Base-by-base conservation (phyloP, 2,888 invertebrate species). In the Dryococelus australis region DNA sequence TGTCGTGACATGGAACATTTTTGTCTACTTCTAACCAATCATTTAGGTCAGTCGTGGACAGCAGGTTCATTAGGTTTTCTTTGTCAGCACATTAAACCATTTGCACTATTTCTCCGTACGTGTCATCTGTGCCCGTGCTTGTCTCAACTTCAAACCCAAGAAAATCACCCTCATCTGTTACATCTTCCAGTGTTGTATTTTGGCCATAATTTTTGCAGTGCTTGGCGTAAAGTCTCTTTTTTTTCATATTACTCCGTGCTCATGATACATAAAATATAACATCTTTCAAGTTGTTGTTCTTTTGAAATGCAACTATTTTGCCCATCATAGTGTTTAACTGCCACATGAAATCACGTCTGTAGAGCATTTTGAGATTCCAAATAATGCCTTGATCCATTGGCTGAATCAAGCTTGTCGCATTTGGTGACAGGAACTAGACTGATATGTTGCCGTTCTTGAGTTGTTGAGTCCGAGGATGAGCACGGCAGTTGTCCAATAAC, bases 341-440 rank as follows among this genome's bases (percentile, higher is more conserved):
- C 65, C 65, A 12, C 20, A n/a, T n/a, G n/a, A n/a, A n/a, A n/a
- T n/a, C n/a, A n/a, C n/a, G n/a, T n/a, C n/a, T n/a, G n/a, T n/a
- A n/a, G n/a, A n/a, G n/a, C n/a, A 65, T 65, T 65, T 65, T 65
- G 10, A 20, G 65, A 65, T 20, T 65, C 16, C n/a, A n/a, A n/a
- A n/a, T 65, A 16, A 81, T 26, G 26, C 81, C 81, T 27, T 81
- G 81, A 27, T 81, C 81, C 81, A 81, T 81, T 5, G 81, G 81
- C 81, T 81, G 81, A 81, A 81, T 81, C 81, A 27, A 81, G 28
- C 13, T 12, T 5, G 81, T 81, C 13, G 26, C 81, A 27, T 81
- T 81, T 24, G 65, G 65, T n/a, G n/a, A n/a, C n/a, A n/a, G n/a
- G n/a, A n/a, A n/a, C n/a, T n/a, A n/a, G n/a, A n/a, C n/a, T n/a